These are phyloP conservation scores for Ceratina calcarata DNA, from an alignment of 1,140 invertebrate genomes.

Conservation along the genomic window DNA sequence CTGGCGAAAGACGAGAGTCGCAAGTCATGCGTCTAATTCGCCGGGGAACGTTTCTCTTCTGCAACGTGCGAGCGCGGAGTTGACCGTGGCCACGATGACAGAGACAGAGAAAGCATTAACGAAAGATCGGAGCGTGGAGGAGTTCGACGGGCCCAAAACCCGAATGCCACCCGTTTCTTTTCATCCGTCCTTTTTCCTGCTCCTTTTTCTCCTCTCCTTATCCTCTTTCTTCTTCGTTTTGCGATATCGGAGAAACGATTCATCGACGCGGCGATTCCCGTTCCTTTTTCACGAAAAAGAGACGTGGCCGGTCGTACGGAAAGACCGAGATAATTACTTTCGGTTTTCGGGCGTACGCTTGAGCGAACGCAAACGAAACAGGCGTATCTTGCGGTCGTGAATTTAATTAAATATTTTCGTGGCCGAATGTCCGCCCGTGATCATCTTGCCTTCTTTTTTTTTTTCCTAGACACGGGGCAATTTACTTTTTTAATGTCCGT, in stretches of 20 bases:
- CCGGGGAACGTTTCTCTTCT: constrained; percentile 16
- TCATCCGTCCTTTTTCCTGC: constrained; percentile 2
- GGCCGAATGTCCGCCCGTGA: constrained; percentile 71
- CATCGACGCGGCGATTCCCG: constrained; percentile 45
- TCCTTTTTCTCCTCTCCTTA: background rate
- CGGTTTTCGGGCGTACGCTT: constrained; percentile 64
- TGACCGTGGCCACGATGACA: background rate
- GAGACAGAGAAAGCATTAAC: constrained; percentile 16
- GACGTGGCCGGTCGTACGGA: constrained; percentile 59
- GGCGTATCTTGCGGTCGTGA: constrained; percentile 76
- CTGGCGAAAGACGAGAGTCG: constrained; percentile 26
- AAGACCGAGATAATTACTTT: constrained; percentile 75
- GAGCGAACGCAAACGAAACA: constrained; percentile 65
- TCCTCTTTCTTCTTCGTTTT: background rate
- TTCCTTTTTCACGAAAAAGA: constrained; percentile 59
- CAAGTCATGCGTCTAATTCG: constrained; percentile 48
- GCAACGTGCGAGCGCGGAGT: constrained; percentile 5
- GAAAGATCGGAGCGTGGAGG: constrained; percentile 25
- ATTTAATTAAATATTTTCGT: constrained; percentile 79
- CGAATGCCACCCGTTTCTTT: constrained; percentile 38
- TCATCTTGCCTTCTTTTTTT: constrained; percentile 65
- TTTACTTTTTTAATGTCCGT: constrained; percentile 78
- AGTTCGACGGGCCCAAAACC: constrained; percentile 1
- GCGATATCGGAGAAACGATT: constrained; percentile 52
- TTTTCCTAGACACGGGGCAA: constrained; percentile 72